Conservation (phyloP, 2,113 vertebrate genomes). For the Riparia riparia region DNA sequence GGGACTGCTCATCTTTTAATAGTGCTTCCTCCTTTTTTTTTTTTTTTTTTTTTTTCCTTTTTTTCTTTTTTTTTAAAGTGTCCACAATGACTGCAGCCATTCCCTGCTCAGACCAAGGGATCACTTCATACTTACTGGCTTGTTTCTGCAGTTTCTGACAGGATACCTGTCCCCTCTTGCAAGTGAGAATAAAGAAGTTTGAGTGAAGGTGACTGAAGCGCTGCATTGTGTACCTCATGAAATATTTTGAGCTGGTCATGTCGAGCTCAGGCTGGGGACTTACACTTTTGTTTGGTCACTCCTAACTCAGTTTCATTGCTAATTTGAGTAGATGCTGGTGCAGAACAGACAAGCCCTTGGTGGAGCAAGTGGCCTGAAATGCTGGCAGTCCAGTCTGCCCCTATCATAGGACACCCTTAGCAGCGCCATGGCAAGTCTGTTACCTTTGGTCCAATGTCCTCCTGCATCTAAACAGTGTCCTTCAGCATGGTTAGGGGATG, state of each 20-base stretch:
- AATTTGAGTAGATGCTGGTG: background rate
- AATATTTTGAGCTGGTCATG: background rate
- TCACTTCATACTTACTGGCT: background rate
- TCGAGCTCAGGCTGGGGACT: background rate
- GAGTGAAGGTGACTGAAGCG: background rate
- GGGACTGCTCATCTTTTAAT: background rate
- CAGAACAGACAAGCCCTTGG: background rate
- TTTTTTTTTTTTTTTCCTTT: too few species aligned
- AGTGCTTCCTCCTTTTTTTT: background rate
- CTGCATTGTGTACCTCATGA: background rate
- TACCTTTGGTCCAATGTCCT: background rate
- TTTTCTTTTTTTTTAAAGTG: too few species aligned
- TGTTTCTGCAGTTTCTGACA: background rate
- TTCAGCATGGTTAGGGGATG: background rate
- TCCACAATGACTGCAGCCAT: background rate
- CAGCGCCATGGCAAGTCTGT: background rate
- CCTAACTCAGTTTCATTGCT: background rate
- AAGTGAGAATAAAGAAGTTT: background rate
- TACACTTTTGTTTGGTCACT: background rate
- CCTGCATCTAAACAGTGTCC: background rate
- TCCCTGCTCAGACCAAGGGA: background rate
- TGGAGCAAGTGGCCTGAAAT: background rate
- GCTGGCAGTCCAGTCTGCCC: background rate
- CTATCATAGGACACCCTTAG: background rate
- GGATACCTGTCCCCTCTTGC: background rate